These are phyloP conservation scores for Fregetta grallaria DNA, from an alignment of 2,113 vertebrate genomes.

Conservation along the genomic window DNA sequence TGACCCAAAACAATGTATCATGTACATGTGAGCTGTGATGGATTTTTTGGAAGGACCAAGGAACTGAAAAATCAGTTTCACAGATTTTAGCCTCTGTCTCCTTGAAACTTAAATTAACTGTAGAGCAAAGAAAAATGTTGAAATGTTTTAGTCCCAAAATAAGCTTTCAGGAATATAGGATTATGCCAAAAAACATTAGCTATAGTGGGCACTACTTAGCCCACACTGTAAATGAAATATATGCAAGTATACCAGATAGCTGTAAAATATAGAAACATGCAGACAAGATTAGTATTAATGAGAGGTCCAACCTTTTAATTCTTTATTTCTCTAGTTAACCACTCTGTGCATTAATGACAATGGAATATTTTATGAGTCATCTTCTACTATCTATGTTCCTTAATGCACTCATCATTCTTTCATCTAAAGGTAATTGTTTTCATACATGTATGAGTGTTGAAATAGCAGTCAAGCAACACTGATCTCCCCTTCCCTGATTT, in stretches of 20 bases:
- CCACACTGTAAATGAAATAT: slow-evolving; percentile 7
- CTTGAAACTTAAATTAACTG: background rate
- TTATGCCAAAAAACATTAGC: slow-evolving; percentile 27
- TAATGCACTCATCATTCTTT: slow-evolving; percentile 24
- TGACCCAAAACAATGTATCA: background rate
- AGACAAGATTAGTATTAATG: background rate
- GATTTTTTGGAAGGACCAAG: background rate
- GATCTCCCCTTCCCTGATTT: background rate
- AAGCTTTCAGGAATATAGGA: background rate
- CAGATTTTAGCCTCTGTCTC: background rate
- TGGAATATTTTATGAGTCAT: slow-evolving; percentile 18
- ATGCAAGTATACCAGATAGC: background rate
- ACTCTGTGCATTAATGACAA: background rate
- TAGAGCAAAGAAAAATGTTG: background rate
- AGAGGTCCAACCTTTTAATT: background rate
- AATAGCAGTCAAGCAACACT: background rate
- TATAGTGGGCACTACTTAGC: background rate
- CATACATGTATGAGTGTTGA: background rate
- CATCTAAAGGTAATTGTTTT: slow-evolving; percentile 38
- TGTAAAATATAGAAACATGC: background rate
- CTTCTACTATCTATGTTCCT: background rate
- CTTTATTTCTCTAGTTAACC: slow-evolving; percentile 13
- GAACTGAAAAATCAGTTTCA: background rate
- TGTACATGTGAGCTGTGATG: background rate
- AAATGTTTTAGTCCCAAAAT: slow-evolving; percentile 24